Conservation (phyloP, 2,888 invertebrate genomes). For the Metallyticus violacea region DNA sequence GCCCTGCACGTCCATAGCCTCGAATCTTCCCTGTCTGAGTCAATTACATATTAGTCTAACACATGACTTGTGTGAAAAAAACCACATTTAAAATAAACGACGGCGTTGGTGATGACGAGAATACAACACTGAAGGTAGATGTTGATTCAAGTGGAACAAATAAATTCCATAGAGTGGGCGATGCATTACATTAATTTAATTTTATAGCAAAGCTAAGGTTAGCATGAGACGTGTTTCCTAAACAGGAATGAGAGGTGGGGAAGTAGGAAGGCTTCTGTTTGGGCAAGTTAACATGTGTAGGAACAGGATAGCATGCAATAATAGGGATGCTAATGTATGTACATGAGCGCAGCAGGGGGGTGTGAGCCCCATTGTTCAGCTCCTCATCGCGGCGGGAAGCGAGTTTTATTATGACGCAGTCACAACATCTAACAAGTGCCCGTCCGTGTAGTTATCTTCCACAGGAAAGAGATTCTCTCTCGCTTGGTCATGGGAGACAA, state of each 20-base stretch:
- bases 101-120: no score
- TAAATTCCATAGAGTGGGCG: not conserved
- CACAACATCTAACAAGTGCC: not conserved
- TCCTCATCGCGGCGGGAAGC: not conserved
- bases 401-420: not conserved
- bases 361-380: not conserved
- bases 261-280: not conserved
- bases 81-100: no score
- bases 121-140: no score
- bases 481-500: no score
- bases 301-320: no score
- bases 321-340: not conserved
- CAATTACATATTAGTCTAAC: no score
- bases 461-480: not conserved
- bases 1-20: no score
- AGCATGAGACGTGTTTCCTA: no score
- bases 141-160: not conserved
- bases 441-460: not conserved
- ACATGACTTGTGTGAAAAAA: no score
- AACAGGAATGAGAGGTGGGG: no score
- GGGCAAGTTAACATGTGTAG: not conserved
- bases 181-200: not conserved
- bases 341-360: not conserved
- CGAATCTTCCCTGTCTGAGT: no score
- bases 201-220: not conserved